phyloP scores from a whole-genome alignment of 2,888 invertebrate genomes.

The Busseola fusca region DNA sequence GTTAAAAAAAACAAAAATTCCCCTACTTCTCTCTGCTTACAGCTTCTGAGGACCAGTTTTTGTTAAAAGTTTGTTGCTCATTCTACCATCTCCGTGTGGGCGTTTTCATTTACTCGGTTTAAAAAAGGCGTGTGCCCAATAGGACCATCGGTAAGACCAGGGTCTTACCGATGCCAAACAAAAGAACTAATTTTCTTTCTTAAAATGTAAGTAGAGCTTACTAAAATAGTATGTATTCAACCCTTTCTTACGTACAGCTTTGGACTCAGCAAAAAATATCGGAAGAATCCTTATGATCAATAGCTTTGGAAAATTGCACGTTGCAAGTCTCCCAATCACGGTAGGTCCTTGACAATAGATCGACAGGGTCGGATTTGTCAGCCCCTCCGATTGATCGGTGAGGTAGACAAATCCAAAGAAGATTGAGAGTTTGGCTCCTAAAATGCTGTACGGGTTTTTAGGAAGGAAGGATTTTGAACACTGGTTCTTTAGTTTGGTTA shows the following conservation, averaged over 20 bases:
- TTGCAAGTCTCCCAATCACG: slow-evolving; percentile 18
- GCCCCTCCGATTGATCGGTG: slow-evolving; percentile 40
- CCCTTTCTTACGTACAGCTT: not conserved
- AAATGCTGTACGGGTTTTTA: not conserved
- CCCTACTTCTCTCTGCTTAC: no score
- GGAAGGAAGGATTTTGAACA: not conserved
- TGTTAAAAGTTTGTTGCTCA: no score
- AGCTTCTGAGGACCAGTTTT: no score
- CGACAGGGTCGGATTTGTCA: slow-evolving; percentile 49
- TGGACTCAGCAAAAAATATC: slow-evolving; percentile 20
- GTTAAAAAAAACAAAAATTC: no score
- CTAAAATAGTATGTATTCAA: slow-evolving; percentile 1
- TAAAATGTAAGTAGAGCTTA: not conserved
- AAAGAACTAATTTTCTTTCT: not conserved
- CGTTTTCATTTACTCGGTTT: no score
- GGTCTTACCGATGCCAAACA: no score
- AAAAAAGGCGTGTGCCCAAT: not conserved
- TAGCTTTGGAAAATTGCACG: slow-evolving; percentile 36
- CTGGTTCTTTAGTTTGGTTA: not conserved
- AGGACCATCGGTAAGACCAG: not conserved
- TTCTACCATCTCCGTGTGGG: no score
- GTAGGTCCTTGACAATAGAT: slow-evolving; percentile 34
- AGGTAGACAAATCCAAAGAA: slow-evolving; percentile 28
- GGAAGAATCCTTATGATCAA: slow-evolving; percentile 19
- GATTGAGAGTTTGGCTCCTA: slow-evolving; percentile 14